Conservation (phyloP, 2,888 invertebrate genomes). For the Alsophila aescularia region DNA sequence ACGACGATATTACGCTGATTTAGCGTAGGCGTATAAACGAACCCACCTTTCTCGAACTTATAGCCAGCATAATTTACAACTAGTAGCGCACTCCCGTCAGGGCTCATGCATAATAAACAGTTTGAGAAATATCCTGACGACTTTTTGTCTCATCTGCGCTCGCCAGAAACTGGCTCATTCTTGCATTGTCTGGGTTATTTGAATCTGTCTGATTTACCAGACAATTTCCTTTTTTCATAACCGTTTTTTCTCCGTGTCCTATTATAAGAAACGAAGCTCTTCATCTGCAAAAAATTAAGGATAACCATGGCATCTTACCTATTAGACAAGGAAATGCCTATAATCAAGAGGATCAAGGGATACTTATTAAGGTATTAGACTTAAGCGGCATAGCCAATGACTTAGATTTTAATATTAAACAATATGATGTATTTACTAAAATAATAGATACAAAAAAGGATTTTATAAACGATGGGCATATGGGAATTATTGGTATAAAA, state of each 20-base stretch:
- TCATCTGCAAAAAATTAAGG: too few species aligned
- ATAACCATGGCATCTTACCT: too few species aligned
- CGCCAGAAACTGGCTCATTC: conserved; percentile 73
- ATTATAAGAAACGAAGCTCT: conserved; percentile 46
- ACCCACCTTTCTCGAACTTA: conserved; percentile 44
- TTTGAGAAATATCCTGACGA: conserved; percentile 62
- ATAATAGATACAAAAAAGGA: too few species aligned
- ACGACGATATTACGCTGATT: conserved; percentile 20
- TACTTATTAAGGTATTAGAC: too few species aligned
- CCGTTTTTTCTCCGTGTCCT: conserved; percentile 47
- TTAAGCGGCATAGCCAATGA: too few species aligned
- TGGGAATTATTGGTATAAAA: too few species aligned
- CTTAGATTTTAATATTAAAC: too few species aligned
- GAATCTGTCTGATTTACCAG: conserved; percentile 63
- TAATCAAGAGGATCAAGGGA: too few species aligned
- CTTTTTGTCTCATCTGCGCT: conserved; percentile 66
- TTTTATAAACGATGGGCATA: too few species aligned
- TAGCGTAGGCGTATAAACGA: conserved; percentile 31
- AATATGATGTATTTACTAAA: too few species aligned
- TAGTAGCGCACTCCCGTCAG: conserved; percentile 47
- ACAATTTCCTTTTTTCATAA: conserved; percentile 57
- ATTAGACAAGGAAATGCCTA: too few species aligned
- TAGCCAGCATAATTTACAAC: conserved; percentile 52
- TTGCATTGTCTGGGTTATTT: conserved; percentile 70
- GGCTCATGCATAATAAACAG: conserved; percentile 72